Base-by-base conservation (phyloP, 1,140 invertebrate genomes). In the Atta colombica region DNA sequence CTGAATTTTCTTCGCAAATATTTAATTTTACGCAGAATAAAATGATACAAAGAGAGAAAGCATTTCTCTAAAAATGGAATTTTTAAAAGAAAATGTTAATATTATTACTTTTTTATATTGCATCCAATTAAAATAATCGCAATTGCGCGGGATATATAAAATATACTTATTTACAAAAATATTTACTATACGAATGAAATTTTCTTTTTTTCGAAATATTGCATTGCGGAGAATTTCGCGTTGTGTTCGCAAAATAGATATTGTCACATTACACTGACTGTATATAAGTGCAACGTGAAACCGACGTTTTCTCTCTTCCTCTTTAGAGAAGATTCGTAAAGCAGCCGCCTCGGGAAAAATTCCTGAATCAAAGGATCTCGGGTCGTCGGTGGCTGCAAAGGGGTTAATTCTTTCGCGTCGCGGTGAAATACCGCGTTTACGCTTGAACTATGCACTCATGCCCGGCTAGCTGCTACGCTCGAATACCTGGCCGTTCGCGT, bases 321-420 rank as follows among this genome's bases (percentile, higher is more conserved):
- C 28, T 25, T 14, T 18, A 31, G 53, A 31, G 10, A 49, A 81
- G 65, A 8, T 68, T 45, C 35, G 35, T 71, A 45, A 81, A 80
- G 65, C 65, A 71, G 31, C 7, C 51, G 66, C 31, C 51, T 71
- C 65, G 16, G 21, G 35, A 81, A 81, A 81, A 81, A 81, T 81
- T 81, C 12, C 53, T 81, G 65, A 81, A 81, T 81, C 78, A 81
- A 81, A 81, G 66, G 78, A 81, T 81, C 78, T 81, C 66, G 78
- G 78, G 66, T 69, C 65, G 65, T 58, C 78, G 53, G 78, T 60
- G 78, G 66, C 65, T 16, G 65, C 53, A 53, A 60, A 81, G 5
- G 78, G 65, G 31, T 81, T 81, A 81, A 81, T 81, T 65, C 78
- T 81, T 71, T 81, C 65, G 66, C 35, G 78, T 58, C 78, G 66